Base-by-base conservation (phyloP, 2,113 vertebrate genomes). In the Corydoras sp. region DNA sequence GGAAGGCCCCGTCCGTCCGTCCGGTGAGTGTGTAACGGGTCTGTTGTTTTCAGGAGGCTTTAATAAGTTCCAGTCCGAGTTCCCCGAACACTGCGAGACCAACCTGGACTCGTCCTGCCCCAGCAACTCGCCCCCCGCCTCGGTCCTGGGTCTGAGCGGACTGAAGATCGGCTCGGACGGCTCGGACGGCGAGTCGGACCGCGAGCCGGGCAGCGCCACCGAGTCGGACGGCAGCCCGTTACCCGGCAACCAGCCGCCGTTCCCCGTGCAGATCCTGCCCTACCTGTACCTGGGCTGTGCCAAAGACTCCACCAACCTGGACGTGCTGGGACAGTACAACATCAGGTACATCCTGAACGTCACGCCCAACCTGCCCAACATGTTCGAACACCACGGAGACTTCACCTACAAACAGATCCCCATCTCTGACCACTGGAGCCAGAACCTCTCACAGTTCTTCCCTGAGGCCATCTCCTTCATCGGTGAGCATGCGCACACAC, bases 391-490 rank as follows among this genome's bases (percentile, higher is more conserved):
- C 0, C 92, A 95, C 0, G 95, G 96, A 58, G 93, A 97, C 81
- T 98, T 99, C 91, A 98, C 95, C 89, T 99, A 99, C 91, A 99
- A 99, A 84, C 97, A 98, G 90, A 99, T 99, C 83, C 97, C 97
- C 88, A 98, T 98, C 89, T 98, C 95, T 0, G 97, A 99, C 89
- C 97, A 99, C 90, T 99, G 97, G 96, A 99, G 97, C 88, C 97
- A 99, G 88, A 99, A 99, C 84, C 93, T 99, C 71, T 98, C 97
- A 0, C 97, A 99, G 89, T 99, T 99, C 88, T 99, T 99, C 86
- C 97, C 97, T 0, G 97, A 99, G 87, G 97, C 97, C 90, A 99
- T 99, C 86, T 93, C 95, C 80, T 99, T 99, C 87, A 99, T 99
- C 24, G 97, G 97, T 99, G 85, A 92, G 96, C 92, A 65, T 12